Conservation (phyloP, 2,888 invertebrate genomes). For the Cynaeus angustus region DNA sequence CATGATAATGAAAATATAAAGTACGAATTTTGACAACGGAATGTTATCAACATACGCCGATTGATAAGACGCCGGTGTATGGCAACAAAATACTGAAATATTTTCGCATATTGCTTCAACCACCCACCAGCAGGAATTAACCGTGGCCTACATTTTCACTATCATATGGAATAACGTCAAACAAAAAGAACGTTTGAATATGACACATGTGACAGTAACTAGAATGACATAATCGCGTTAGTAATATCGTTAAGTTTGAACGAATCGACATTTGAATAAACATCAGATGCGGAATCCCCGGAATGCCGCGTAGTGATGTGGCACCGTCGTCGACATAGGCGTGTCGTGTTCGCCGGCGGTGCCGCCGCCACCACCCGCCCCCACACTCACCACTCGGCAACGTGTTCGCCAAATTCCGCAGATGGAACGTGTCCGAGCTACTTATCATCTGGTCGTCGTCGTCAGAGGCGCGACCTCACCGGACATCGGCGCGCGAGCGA, state of each 20-base stretch:
- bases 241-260: neutral
- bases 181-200: no score
- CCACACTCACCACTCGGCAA: constrained; percentile 67
- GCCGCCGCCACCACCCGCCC: constrained; percentile 30
- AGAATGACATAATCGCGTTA: neutral
- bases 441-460: constrained; percentile 64
- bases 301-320: constrained; percentile 2
- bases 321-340: neutral
- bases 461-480: constrained; percentile 31
- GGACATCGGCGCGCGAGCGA: constrained; percentile 29
- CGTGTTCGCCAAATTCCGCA: constrained; percentile 68
- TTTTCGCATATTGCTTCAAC: no score
- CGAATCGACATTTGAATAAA: neutral
- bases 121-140: neutral
- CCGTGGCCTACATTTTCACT: constrained; percentile 1
- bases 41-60: neutral
- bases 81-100: no score
- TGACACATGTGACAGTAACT: neutral
- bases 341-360: neutral
- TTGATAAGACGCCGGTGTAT: no score
- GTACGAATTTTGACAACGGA: neutral
- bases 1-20: neutral
- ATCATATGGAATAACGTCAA: neutral
- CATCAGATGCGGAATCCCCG: constrained; percentile 1
- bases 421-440: constrained; percentile 67